Conservation (phyloP, 1,140 invertebrate species). For the Drosophila tropicalis region DNA sequence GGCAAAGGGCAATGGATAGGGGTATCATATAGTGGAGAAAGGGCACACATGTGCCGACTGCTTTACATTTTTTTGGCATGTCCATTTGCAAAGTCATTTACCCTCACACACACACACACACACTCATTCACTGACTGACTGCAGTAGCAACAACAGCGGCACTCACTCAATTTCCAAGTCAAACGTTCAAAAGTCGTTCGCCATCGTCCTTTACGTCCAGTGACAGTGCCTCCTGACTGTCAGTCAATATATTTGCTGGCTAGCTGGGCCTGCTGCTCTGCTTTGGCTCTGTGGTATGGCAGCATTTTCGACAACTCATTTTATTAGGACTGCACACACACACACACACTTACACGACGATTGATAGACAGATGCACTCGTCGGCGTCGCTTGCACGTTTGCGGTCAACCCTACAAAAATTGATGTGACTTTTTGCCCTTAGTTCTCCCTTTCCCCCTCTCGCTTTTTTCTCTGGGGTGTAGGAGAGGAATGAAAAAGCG, state of each 20-base stretch:
- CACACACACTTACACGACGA: conserved; percentile 15
- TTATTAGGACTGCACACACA: conserved; percentile 57
- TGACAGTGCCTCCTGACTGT: conserved; percentile 15
- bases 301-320: conserved; percentile 78
- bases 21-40: conserved; percentile 20
- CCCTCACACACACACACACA: conserved; percentile 48
- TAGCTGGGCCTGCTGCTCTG: background rate
- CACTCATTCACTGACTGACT: conserved; percentile 27
- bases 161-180: conserved; percentile 78
- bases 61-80: conserved; percentile 80
- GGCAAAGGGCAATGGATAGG: conserved; percentile 54
- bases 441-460: background rate
- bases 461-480: background rate
- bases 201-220: conserved; percentile 9
- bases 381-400: conserved; percentile 62
- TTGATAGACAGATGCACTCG: conserved; percentile 51
- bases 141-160: conserved; percentile 20
- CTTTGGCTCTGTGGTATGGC: conserved; percentile 10
- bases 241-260: conserved; percentile 5
- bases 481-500: conserved; percentile 20
- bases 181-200: conserved; percentile 68
- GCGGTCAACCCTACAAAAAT: conserved; percentile 67
- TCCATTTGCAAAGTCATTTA: conserved; percentile 81
- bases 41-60: conserved; percentile 46
- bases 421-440: conserved; percentile 67